Evolutionary conservation across 2,797 vertebrate genomes (phyloP).

Genomic region (Sebastes oblongus): DNA sequence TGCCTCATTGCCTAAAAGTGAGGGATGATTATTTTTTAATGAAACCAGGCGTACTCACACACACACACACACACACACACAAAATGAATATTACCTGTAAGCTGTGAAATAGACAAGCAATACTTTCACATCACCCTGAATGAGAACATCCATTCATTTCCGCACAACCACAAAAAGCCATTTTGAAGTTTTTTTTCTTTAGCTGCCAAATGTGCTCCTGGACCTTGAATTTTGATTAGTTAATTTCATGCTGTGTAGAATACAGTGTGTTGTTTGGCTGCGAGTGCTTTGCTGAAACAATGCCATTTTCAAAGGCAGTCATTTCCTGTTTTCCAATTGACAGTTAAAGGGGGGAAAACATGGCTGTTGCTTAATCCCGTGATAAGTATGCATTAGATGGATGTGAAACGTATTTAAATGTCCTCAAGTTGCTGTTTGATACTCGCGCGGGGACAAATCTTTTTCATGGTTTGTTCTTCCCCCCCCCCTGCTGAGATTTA

Average conservation of each 20-base stretch:
- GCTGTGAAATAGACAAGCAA: slow-evolving; percentile 74
- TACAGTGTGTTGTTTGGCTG: slow-evolving; percentile 61
- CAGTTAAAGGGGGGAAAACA: slow-evolving; percentile 58
- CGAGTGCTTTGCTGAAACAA: slow-evolving; percentile 68
- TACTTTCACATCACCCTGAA: slow-evolving; percentile 65
- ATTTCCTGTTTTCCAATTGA: slow-evolving; percentile 64
- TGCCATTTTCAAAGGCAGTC: slow-evolving; percentile 69
- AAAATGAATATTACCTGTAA: slow-evolving; percentile 73
- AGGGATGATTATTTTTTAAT: slow-evolving; percentile 84
- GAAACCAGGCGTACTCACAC: slow-evolving; percentile 63
- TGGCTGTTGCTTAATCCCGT: slow-evolving; percentile 61
- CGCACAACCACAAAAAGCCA: slow-evolving; percentile 53
- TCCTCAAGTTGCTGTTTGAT: slow-evolving; percentile 66
- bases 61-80: slow-evolving; percentile 13
- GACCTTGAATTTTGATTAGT: slow-evolving; percentile 78
- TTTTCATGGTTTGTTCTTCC: slow-evolving; percentile 26
- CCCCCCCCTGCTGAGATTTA: slow-evolving; percentile 38
- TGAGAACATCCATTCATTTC: slow-evolving; percentile 68
- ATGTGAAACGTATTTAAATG: slow-evolving; percentile 62
- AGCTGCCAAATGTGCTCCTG: slow-evolving; percentile 68
- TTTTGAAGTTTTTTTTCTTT: slow-evolving; percentile 72
- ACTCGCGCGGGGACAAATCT: slow-evolving; percentile 39
- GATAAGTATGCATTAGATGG: slow-evolving; percentile 66
- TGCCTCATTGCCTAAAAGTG: slow-evolving; percentile 82
- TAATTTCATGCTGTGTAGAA: slow-evolving; percentile 76